Evolutionary conservation across 2,888 invertebrate species (phyloP).

Genomic region (Trimorus sp.): DNA sequence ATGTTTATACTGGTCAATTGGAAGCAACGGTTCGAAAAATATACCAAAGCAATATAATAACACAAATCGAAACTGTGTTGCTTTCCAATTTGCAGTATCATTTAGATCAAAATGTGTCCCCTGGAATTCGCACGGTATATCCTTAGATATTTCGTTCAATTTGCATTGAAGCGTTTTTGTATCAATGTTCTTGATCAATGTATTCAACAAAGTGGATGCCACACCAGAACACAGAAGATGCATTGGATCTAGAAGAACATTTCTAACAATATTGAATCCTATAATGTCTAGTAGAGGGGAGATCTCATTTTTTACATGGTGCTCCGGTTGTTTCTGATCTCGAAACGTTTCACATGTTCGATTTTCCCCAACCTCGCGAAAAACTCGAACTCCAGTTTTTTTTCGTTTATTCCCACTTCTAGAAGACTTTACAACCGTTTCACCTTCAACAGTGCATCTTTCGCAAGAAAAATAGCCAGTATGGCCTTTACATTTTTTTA

Average conservation of each 20-base stretch:
- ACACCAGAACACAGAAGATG: constrained; percentile 55
- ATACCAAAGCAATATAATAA: constrained; percentile 10
- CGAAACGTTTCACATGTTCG: no score
- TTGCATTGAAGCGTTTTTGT: no score
- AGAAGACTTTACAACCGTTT: not conserved
- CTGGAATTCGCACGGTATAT: constrained; percentile 1
- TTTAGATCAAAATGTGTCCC: not conserved
- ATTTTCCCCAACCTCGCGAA: no score
- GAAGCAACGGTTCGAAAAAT: not conserved
- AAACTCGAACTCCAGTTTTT: no score
- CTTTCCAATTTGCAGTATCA: constrained; percentile 1
- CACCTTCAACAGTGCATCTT: not conserved
- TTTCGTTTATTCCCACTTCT: no score
- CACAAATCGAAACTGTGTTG: constrained; percentile 9
- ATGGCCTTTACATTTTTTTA: not conserved
- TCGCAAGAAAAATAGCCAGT: not conserved
- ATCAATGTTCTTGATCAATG: not conserved
- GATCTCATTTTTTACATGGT: no score
- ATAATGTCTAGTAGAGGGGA: not conserved
- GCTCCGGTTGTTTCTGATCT: no score
- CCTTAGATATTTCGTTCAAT: not conserved
- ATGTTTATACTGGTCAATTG: constrained; percentile 12
- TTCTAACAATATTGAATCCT: constrained; percentile 51
- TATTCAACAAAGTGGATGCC: not conserved
- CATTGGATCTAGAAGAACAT: constrained; percentile 59